Evolutionary conservation across 1,140 invertebrate species (phyloP).

Genomic region (Planococcus citri): DNA sequence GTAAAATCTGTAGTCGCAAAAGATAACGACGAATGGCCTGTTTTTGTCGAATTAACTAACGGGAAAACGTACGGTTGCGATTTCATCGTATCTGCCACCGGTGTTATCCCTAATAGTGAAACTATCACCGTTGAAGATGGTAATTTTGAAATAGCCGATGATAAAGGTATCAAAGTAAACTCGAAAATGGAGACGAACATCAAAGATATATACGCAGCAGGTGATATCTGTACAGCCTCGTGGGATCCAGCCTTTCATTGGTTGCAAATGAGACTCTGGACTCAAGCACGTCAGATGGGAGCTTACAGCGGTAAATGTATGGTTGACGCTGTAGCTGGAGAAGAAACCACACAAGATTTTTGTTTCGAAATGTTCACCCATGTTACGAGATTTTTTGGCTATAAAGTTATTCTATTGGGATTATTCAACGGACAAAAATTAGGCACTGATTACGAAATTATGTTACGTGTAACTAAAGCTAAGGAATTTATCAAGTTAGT

Average conservation of each 20-base stretch:
- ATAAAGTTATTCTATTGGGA: conserved; percentile 85
- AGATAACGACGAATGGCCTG: conserved; percentile 43
- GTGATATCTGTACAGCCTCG: conserved; percentile 72
- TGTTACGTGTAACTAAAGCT: conserved; percentile 70
- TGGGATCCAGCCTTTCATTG: conserved; percentile 74
- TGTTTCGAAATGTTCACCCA: conserved; percentile 97
- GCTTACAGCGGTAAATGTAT: conserved; percentile 84
- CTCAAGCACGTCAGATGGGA: conserved; percentile 96
- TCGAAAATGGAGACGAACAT: conserved; percentile 72
- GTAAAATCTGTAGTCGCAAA: conserved; percentile 37
- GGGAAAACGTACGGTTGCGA: conserved; percentile 68
- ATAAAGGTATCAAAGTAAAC: conserved; percentile 71
- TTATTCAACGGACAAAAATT: conserved; percentile 88
- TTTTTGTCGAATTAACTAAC: conserved; percentile 63
- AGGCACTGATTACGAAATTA: conserved; percentile 68
- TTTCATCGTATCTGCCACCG: conserved; percentile 89
- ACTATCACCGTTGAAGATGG: conserved; percentile 39
- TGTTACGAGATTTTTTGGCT: conserved; percentile 89
- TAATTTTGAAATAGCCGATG: conserved; percentile 44
- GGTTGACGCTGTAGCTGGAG: conserved; percentile 46
- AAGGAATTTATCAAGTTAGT: conserved; percentile 87
- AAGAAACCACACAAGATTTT: conserved; percentile 70
- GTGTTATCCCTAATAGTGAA: conserved; percentile 61
- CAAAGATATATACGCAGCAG: conserved; percentile 77
- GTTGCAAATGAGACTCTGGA: conserved; percentile 97